Conservation (phyloP, 2,797 vertebrate genomes). For the Paratrypauchen microcephalus region DNA sequence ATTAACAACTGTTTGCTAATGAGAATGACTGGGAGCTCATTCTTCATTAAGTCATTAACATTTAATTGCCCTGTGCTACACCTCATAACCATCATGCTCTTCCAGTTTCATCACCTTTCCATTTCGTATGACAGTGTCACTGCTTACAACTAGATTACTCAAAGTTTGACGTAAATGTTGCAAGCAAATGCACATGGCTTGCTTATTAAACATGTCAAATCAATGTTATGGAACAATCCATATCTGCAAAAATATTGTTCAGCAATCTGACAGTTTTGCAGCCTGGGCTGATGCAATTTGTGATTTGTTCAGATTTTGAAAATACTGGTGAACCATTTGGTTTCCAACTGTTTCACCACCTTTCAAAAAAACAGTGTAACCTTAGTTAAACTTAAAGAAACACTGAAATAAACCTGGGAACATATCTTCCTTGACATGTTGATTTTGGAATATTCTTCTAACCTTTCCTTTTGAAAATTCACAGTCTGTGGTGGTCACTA, state of each 20-base stretch:
- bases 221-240: neutral
- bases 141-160: slow-evolving; percentile 35
- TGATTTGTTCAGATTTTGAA: neutral
- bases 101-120: slow-evolving; percentile 56
- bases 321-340: neutral
- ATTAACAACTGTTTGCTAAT: slow-evolving; percentile 68
- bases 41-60: slow-evolving; percentile 69
- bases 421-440: neutral
- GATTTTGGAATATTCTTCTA: neutral
- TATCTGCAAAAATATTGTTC: neutral
- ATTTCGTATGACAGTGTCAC: slow-evolving; percentile 33
- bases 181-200: neutral
- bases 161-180: slow-evolving; percentile 7
- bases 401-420: neutral
- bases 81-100: slow-evolving; percentile 59
- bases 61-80: slow-evolving; percentile 68
- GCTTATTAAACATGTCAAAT: neutral
- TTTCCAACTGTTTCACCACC: neutral
- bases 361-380: neutral
- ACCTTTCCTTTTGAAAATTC: neutral
- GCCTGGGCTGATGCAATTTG: neutral
- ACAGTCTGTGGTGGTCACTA: neutral
- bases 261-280: neutral
- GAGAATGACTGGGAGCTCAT: slow-evolving; percentile 59
- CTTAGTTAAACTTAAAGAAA: neutral